These are phyloP conservation scores for Hippocampus abdominalis DNA, from an alignment of 2,113 vertebrate species.

Conservation along the genomic window DNA sequence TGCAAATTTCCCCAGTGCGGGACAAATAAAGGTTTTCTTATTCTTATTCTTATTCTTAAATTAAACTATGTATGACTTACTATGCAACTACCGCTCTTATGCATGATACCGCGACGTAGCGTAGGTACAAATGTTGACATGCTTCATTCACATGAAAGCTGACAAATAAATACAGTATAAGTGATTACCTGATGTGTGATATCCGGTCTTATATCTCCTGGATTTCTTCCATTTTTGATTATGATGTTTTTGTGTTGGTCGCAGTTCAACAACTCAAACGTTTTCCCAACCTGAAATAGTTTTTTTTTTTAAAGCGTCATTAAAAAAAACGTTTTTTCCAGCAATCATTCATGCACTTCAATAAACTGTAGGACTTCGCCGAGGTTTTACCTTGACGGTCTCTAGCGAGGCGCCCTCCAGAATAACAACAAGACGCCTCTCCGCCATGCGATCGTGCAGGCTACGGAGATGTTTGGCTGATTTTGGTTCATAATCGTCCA, in stretches of 20 bases:
- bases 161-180: not conserved
- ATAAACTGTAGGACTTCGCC: not conserved
- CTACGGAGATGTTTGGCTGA: conserved; percentile 65
- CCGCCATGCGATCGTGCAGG: conserved; percentile 71
- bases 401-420: conserved; percentile 91
- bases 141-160: not conserved
- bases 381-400: conserved; percentile 84
- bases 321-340: not conserved
- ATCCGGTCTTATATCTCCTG: conserved; percentile 85
- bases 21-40: too few relatives aligned
- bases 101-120: too few relatives aligned
- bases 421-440: conserved; percentile 83
- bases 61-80: too few relatives aligned
- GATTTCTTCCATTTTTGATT: conserved; percentile 85
- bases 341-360: not conserved
- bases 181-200: conserved; percentile 90
- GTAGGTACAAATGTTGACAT: not conserved
- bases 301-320: not conserved
- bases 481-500: conserved; percentile 78
- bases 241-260: conserved; percentile 89
- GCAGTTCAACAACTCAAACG: conserved; percentile 90
- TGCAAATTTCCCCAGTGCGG: too few relatives aligned
- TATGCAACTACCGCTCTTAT: too few relatives aligned
- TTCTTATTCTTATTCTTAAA: too few relatives aligned
- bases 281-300: conserved; percentile 82